These are phyloP conservation scores for Rhinopomastus cyanomelas DNA, from an alignment of 2,113 vertebrate genomes.

Conservation along the genomic window DNA sequence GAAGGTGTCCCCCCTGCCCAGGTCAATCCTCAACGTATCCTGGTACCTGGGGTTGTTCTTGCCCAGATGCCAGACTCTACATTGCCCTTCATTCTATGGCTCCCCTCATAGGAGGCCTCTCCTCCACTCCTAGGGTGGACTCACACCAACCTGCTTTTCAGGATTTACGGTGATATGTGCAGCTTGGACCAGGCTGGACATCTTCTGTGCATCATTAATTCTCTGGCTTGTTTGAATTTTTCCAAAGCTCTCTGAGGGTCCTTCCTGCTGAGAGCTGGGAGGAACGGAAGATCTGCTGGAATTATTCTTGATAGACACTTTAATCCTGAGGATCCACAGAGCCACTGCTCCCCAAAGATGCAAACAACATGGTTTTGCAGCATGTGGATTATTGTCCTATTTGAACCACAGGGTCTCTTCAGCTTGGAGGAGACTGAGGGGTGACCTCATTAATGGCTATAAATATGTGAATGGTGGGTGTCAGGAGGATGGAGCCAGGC, in stretches of 20 bases:
- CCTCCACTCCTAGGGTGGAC: too few species aligned
- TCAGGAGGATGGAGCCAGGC: too few species aligned
- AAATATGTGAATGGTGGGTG: too few species aligned
- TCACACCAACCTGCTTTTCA: background rate
- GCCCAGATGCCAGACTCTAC: too few species aligned
- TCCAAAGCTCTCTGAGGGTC: background rate
- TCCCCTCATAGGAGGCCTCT: too few species aligned
- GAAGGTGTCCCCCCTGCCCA: too few species aligned
- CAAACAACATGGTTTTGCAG: conserved; percentile 53
- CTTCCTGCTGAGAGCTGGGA: background rate
- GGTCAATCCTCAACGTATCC: too few species aligned
- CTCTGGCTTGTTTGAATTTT: conserved; percentile 13
- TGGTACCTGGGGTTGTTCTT: too few species aligned
- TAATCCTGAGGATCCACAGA: background rate
- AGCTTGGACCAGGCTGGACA: background rate
- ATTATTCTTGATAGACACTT: conserved; percentile 24
- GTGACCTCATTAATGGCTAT: conserved; percentile 83
- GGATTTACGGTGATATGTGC: background rate
- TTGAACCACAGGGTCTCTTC: conserved; percentile 77
- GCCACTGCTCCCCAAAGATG: conserved; percentile 4
- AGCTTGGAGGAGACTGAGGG: too few species aligned
- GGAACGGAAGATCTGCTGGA: background rate
- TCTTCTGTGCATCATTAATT: background rate
- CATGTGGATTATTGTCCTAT: conserved; percentile 77
- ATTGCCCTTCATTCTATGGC: too few species aligned